Percentiles rank a stretch among this genome's conserved stretches.
These are phyloP conservation scores for Drosophila murphyi DNA, from an alignment of 1,140 invertebrate species.

Conservation along the genomic window DNA sequence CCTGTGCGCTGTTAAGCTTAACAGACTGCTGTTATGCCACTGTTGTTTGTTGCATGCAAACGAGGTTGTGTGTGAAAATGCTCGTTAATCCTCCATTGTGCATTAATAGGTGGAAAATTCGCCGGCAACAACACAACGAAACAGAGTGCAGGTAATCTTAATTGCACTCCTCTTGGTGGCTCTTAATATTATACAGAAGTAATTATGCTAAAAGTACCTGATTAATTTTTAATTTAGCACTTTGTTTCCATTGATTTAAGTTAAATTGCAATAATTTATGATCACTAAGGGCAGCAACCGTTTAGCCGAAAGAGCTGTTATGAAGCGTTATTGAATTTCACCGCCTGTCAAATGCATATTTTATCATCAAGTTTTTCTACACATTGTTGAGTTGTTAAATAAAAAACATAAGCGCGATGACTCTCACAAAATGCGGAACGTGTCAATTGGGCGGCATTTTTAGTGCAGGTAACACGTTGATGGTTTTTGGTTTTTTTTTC, in stretches of 20 bases:
- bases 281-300: constrained; percentile 1
- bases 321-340: constrained; percentile 53
- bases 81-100: constrained; percentile 8
- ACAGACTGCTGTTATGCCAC: constrained; percentile 19
- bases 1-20: constrained; percentile 31
- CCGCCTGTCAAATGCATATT: constrained; percentile 80
- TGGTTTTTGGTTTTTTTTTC: constrained; percentile 36
- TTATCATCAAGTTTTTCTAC: constrained; percentile 46
- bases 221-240: constrained; percentile 6
- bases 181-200: neutral
- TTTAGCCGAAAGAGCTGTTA: constrained; percentile 2
- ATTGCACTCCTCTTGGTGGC: constrained; percentile 1
- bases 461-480: constrained; percentile 1
- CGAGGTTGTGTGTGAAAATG: neutral
- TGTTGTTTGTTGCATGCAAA: constrained; percentile 7
- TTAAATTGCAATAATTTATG: constrained; percentile 58
- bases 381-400: constrained; percentile 18
- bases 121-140: constrained; percentile 39
- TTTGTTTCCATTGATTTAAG: constrained; percentile 24
- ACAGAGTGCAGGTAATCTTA: constrained; percentile 29
- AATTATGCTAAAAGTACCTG: neutral
- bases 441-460: constrained; percentile 8
- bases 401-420: neutral
- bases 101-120: constrained; percentile 46
- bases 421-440: constrained; percentile 4